phyloP scores from a whole-genome alignment of 1,140 invertebrate species.

The Plutomurus gul region DNA sequence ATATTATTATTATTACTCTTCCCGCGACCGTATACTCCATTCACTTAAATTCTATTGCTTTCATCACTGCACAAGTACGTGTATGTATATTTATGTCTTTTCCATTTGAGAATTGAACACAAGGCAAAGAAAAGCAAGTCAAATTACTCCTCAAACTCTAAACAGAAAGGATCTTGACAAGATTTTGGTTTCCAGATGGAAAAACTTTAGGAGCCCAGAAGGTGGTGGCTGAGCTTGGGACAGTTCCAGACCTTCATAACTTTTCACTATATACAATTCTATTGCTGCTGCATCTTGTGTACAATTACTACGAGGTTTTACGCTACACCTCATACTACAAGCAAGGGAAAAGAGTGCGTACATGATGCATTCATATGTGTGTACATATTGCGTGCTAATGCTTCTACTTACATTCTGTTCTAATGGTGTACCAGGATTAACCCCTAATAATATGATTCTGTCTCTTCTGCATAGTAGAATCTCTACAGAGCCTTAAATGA shows the following conservation, averaged over 20 bases:
- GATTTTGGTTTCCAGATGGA: constrained; percentile 20
- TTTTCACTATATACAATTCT: not conserved
- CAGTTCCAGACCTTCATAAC: constrained; percentile 21
- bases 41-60: no score
- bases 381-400: no score
- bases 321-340: not conserved
- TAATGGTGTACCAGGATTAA: no score
- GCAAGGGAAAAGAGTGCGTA: not conserved
- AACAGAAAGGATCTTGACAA: not conserved
- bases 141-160: not conserved
- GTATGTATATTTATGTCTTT: not conserved
- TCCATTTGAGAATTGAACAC: not conserved
- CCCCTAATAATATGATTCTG: no score
- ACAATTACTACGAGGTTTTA: no score
- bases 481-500: no score
- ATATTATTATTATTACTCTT: no score
- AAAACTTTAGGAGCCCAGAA: not conserved
- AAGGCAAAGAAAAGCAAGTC: not conserved
- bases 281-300: no score
- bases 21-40: no score
- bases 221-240: not conserved
- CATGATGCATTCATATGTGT: no score
- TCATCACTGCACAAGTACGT: not conserved
- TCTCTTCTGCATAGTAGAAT: no score
- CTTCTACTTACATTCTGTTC: no score